A percentile compares a stretch with the other conserved stretches of the same genome.
Evolutionary conservation across 2,888 invertebrate genomes (phyloP).

Genomic region (Watsonalla cultraria): DNA sequence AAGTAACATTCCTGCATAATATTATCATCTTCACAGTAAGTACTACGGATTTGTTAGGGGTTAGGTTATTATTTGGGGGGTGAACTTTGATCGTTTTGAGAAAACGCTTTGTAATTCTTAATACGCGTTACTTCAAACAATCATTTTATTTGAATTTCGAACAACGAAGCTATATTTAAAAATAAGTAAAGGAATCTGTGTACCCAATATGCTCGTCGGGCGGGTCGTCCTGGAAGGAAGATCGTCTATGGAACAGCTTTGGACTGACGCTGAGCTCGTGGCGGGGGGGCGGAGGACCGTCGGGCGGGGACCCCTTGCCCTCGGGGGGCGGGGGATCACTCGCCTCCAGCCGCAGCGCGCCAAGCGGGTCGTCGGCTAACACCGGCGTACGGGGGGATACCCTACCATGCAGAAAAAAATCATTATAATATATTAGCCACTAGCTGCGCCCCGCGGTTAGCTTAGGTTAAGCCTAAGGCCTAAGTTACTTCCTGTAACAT

Average conservation of each 20-base stretch:
- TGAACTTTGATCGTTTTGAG: no score
- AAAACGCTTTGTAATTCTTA: no score
- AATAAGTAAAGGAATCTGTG: constrained; percentile 47
- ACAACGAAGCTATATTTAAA: no score
- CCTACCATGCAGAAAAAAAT: constrained; percentile 40
- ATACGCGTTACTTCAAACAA: background rate
- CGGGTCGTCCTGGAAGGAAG: constrained; percentile 76
- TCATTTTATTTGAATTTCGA: no score
- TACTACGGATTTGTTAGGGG: no score
- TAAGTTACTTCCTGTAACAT: no score
- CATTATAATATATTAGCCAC: no score
- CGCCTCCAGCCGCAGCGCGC: constrained; percentile 78
- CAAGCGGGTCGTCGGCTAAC: constrained; percentile 94
- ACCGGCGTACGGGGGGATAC: constrained; percentile 90
- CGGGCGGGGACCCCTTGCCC: constrained; percentile 22
- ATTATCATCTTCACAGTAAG: no score
- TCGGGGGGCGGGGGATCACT: constrained; percentile 23
- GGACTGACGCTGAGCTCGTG: constrained; percentile 82
- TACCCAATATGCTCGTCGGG: constrained; percentile 62
- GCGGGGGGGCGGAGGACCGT: constrained; percentile 42
- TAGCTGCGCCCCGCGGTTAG: no score
- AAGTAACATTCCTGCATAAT: no score
- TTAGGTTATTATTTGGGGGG: no score
- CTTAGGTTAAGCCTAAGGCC: no score
- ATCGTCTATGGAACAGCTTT: constrained; percentile 81